Conservation (phyloP, 2,888 invertebrate species). For the Dynastes hyllus region DNA sequence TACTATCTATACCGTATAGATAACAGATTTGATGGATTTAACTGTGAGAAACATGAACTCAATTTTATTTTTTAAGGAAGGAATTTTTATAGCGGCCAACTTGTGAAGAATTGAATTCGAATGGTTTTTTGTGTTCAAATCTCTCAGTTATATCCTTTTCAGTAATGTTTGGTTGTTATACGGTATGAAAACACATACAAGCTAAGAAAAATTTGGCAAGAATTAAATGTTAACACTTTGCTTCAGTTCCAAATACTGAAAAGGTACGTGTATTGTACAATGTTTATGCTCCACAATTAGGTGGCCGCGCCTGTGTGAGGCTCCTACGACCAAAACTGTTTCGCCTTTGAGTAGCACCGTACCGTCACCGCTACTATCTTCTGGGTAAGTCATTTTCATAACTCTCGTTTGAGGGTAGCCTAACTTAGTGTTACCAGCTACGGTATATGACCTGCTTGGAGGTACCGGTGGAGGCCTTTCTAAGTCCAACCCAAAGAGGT, state of each 20-base stretch:
- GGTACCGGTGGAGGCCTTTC: constrained; percentile 95
- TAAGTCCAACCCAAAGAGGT: constrained; percentile 91
- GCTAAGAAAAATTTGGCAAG: constrained; percentile 56
- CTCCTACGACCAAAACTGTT: constrained; percentile 90
- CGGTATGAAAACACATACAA: constrained; percentile 37
- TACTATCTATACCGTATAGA: constrained; percentile 23
- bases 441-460: constrained; percentile 91
- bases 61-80: not conserved
- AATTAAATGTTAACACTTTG: constrained; percentile 70
- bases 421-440: constrained; percentile 91
- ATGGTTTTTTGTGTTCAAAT: not conserved
- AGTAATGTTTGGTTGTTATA: not conserved
- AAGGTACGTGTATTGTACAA: constrained; percentile 84
- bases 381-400: constrained; percentile 91
- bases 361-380: constrained; percentile 74
- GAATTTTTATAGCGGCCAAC: too few relatives aligned
- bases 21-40: not conserved
- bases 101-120: not conserved
- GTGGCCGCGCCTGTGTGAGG: constrained; percentile 89
- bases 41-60: not conserved
- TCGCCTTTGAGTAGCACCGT: constrained; percentile 86
- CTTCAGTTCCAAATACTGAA: constrained; percentile 86
- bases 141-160: constrained; percentile 14
- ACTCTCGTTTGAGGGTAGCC: constrained; percentile 94
- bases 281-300: constrained; percentile 87